These are phyloP conservation scores for Halcyon malimbica DNA, from an alignment of 2,113 vertebrate species.

Conservation along the genomic window DNA sequence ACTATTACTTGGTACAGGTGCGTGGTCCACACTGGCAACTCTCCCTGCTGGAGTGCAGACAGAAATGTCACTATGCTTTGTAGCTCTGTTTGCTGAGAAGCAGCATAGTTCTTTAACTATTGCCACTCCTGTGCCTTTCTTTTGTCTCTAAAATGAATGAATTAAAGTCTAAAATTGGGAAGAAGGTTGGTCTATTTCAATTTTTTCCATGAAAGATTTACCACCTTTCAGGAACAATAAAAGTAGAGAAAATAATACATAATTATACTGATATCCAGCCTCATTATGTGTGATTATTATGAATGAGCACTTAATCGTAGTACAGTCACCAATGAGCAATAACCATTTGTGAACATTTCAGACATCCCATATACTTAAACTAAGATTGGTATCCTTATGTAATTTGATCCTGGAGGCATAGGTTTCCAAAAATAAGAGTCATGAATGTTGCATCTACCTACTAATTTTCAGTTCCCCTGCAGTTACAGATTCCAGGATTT, in stretches of 20 bases:
- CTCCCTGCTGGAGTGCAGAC: background rate
- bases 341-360: background rate
- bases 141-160: background rate
- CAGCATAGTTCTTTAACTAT: background rate
- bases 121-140: background rate
- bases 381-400: background rate
- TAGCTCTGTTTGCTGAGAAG: background rate
- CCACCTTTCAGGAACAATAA: background rate
- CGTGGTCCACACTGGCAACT: accelerated
- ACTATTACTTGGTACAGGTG: too few species aligned
- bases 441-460: background rate
- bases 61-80: background rate
- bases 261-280: background rate
- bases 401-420: background rate
- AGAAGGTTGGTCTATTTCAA: background rate
- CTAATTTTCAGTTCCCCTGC: background rate
- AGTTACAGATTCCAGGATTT: background rate
- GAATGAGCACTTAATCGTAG: background rate
- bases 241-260: background rate
- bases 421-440: background rate
- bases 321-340: background rate
- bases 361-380: background rate
- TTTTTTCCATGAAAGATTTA: background rate
- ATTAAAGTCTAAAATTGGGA: background rate
- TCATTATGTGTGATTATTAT: background rate